Conservation (phyloP, 53 echinoderm and acorn worm genomes). For the Henricia sp. region DNA sequence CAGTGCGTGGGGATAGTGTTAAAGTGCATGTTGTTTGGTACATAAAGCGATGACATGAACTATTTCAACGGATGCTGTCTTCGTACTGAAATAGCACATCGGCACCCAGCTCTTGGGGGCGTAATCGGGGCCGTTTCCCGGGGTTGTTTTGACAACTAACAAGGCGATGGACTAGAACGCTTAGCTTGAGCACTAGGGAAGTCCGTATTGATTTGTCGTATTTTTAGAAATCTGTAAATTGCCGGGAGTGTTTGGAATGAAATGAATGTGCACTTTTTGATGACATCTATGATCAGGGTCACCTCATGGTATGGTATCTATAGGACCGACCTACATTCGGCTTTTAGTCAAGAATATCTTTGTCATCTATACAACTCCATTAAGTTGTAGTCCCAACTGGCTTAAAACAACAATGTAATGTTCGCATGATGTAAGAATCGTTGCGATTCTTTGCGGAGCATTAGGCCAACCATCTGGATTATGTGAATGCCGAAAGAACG, state of each 20-base stretch:
- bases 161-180: slow-evolving; percentile 1
- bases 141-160: slow-evolving; percentile 43
- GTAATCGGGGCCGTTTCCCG: slow-evolving; percentile 4
- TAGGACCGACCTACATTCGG: too few species aligned
- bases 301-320: too few species aligned
- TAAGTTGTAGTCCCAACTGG: too few species aligned
- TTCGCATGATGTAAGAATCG: too few species aligned
- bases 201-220: slow-evolving; percentile 12
- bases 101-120: not conserved
- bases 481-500: too few species aligned
- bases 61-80: slow-evolving; percentile 36
- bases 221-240: not conserved
- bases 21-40: not conserved
- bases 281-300: too few species aligned
- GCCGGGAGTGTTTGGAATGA: slow-evolving; percentile 25
- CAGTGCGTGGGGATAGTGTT: slow-evolving; percentile 30
- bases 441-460: too few species aligned
- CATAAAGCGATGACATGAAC: not conserved
- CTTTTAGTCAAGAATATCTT: too few species aligned
- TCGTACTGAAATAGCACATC: slow-evolving; percentile 16
- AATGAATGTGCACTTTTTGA: slow-evolving; percentile 4
- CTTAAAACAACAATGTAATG: too few species aligned
- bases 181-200: not conserved
- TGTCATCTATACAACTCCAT: too few species aligned
- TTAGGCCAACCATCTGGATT: too few species aligned